Evolutionary conservation across 2,888 invertebrate genomes (phyloP).

Genomic region (Cheilosia pagana): DNA sequence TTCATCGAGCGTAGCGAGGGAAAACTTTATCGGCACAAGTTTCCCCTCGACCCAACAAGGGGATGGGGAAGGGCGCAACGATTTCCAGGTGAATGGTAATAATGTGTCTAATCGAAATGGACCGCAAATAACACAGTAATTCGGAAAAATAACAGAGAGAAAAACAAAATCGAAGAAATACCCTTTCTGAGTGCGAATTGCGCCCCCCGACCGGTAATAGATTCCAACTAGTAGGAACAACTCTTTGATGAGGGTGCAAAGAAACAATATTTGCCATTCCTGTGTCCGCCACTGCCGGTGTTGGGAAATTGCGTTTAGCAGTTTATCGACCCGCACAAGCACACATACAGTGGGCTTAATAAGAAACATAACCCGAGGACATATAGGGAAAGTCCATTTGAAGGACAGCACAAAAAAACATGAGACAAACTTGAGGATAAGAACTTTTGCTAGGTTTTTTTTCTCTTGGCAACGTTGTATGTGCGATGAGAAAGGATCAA

Average conservation of each 20-base stretch:
- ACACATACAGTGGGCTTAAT: constrained; percentile 1
- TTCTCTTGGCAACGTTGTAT: background rate
- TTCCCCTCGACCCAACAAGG: background rate
- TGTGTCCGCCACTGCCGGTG: constrained; percentile 11
- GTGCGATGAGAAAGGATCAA: constrained; percentile 46
- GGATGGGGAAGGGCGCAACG: no score
- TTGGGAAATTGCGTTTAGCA: constrained; percentile 51
- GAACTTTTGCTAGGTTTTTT: constrained; percentile 27
- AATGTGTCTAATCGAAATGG: constrained; percentile 52
- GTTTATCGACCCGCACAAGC: constrained; percentile 35
- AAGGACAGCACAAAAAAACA: no score
- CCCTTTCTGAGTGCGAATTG: constrained; percentile 8
- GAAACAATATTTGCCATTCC: constrained; percentile 33
- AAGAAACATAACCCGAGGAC: constrained; percentile 2
- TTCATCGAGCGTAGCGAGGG: constrained; percentile 37
- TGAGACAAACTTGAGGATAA: constrained; percentile 20
- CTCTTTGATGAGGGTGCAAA: constrained; percentile 35
- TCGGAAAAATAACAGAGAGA: background rate
- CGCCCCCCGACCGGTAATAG: constrained; percentile 11
- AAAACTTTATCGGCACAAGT: constrained; percentile 43
- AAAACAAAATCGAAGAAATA: constrained; percentile 8
- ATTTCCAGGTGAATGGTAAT: constrained; percentile 47
- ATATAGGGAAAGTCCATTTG: background rate
- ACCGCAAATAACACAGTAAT: constrained; percentile 41
- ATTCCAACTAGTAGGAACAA: background rate